phyloP scores from a whole-genome alignment of 2,888 invertebrate genomes.

The Carpatolechia fugitivella region DNA sequence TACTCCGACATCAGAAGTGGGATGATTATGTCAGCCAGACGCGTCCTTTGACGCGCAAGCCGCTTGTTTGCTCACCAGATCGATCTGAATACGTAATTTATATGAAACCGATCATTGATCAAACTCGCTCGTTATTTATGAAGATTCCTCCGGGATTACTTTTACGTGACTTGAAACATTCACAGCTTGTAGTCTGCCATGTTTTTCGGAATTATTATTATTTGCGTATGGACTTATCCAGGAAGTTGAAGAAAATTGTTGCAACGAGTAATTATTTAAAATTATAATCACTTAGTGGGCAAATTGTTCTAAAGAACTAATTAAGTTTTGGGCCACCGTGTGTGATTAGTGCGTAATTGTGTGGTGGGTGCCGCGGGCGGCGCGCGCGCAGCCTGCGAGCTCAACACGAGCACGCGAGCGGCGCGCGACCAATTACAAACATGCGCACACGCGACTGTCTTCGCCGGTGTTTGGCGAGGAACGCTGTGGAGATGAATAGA shows the following conservation, averaged over 20 bases:
- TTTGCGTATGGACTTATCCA: constrained; percentile 1
- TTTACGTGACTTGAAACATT: constrained; percentile 7
- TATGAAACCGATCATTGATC: constrained; percentile 26
- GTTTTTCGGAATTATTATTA: neutral
- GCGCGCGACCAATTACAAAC: constrained; percentile 51
- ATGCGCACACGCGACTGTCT: constrained; percentile 38
- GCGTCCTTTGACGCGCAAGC: constrained; percentile 40
- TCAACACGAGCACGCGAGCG: constrained; percentile 51
- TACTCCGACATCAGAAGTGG: constrained; percentile 31
- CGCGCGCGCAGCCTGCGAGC: constrained; percentile 25
- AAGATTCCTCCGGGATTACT: constrained; percentile 10
- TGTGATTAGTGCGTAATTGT: constrained; percentile 63
- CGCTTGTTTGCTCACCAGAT: constrained; percentile 48
- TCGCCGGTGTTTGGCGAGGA: neutral
- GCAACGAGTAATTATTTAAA: neutral
- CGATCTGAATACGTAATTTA: constrained; percentile 51
- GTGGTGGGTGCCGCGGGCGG: constrained; percentile 44
- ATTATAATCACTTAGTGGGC: constrained; percentile 44
- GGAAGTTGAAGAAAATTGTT: constrained; percentile 8
- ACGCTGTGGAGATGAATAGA: neutral
- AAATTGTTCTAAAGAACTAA: constrained; percentile 65
- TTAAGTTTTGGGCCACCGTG: constrained; percentile 55
- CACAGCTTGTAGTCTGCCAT: neutral
- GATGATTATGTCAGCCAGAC: constrained; percentile 39
- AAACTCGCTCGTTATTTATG: constrained; percentile 15